Percentiles rank a stretch among this genome's conserved stretches.
Conservation (phyloP, 2,797 vertebrate genomes). For the Crocodylus rhombifer region DNA sequence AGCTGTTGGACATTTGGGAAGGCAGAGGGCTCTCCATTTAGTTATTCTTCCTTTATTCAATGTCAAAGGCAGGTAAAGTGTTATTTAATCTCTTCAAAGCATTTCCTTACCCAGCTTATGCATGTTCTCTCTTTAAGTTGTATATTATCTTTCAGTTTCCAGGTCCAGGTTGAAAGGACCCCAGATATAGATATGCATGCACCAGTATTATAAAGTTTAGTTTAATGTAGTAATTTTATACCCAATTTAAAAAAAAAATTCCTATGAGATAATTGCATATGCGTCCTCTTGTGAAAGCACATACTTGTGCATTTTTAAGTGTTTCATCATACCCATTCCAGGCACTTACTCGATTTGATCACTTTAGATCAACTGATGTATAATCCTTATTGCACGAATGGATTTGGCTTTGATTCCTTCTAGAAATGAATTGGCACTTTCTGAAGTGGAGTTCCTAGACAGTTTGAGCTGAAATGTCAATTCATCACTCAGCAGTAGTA, state of each 20-base stretch:
- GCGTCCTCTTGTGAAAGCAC: no score
- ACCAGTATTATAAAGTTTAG: neutral
- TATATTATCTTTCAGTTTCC: neutral
- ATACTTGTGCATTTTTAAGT: neutral
- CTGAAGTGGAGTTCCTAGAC: neutral
- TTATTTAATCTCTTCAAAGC: neutral
- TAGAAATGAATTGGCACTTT: neutral
- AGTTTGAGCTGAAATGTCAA: neutral
- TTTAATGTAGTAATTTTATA: neutral
- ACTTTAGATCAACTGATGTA: constrained; percentile 2
- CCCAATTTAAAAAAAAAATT: neutral
- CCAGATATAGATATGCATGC: fast-evolving
- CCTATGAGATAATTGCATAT: neutral
- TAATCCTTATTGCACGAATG: neutral
- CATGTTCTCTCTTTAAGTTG: neutral
- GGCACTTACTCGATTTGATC: neutral
- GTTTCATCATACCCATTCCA: neutral
- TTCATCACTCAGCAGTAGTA: neutral
- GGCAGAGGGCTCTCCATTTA: neutral
- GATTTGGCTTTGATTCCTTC: neutral
- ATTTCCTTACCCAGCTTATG: neutral
- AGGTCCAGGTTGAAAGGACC: neutral
- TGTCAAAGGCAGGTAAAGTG: neutral
- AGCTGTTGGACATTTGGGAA: neutral
- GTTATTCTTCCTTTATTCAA: neutral